Evolutionary conservation across 1,140 invertebrate species (phyloP), one percentile per base, ranked within the genome.

Genomic region (Penaeus vannamei): DNA sequence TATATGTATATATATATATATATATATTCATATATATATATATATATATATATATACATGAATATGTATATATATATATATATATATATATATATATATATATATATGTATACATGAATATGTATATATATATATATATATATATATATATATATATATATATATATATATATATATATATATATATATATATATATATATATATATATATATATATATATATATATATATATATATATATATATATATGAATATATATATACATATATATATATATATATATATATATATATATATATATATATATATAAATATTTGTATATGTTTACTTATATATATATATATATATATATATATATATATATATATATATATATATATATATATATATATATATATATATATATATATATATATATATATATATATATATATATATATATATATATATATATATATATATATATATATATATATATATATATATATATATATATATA

Each of bases 201-300:
- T 14, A 36, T 77, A 36, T 14, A 36, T 77, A 36, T 77, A 36
- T 77, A 36, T 77, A 36, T 77, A 36, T 77, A 36, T 77, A 36
- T 77, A 36, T 77, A 36, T 77, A 36, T 77, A 36, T 77, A 36
- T 77, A 36, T 77, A 36, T 77, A 36, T 77, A 36, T 77, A 14
- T 77, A 36, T 77, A 36, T 77, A 36, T 77, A 36, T 77, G 14
- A 7, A 36, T 14, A 19, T 77, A 36, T 7, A 36, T 77, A 36
- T 4, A 36, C 14, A 14, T 77, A 36, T 77, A 14, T 77, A 36
- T 77, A 36, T 14, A 36, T 14, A 36, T 14, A 36, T 77, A 36
- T 14, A 36, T 14, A 14, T 77, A 14, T 77, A 14, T 77, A 14
- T 77, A 14, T 77, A 14, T 77, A 14, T 14, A 14, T 77, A 14